Evolutionary conservation across 2,797 vertebrate genomes (phyloP), one percentile per base, ranked within the genome.

Genomic region (Leptatherina wallacei): DNA sequence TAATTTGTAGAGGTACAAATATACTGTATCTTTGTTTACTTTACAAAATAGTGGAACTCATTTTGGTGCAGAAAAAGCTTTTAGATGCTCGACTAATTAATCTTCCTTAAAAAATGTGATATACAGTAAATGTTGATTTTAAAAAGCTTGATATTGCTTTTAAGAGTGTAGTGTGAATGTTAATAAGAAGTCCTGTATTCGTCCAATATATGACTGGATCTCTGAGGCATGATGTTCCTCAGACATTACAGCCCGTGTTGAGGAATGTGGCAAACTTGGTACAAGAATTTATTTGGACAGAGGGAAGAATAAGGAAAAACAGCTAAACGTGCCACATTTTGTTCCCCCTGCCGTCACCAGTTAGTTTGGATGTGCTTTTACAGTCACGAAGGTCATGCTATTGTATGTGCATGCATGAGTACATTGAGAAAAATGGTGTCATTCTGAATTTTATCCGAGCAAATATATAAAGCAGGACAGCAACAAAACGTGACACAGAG

Each of bases 301-400:
- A 66, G 40, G 35, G 69, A 55, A 65, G 20, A 68, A 59, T 27
- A 59, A 33, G 65, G 57, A 44, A 69, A 87, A 89, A 71, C 55
- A 78, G 57, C 60, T 40, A 47, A 73, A 77, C 61, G 64, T 61
- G 80, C 77, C 82, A 85, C 42, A 72, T 87, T 83, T 76, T 77
- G 61, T 57, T 71, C 77, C 38, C 47, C 75, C 62, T 81, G 73
- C 68, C 47, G 75, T 63, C 54, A 77, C 49, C 76, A 32, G 67
- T 77, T 79, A 64, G 68, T 29, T 18, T 27, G 73, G 58, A 59
- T 55, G 33, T 60, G 64, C 71, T 22, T 81, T 62, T 38, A 68
- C 30, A 57, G 83, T 67, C 27, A 27, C 64, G 63, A 72, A 79
- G 81, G 84, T 81, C 77, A 82, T 69, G 49, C 57, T 52, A 52